Conservation (phyloP, 2,888 invertebrate species). For the Scaptomyza parva region DNA sequence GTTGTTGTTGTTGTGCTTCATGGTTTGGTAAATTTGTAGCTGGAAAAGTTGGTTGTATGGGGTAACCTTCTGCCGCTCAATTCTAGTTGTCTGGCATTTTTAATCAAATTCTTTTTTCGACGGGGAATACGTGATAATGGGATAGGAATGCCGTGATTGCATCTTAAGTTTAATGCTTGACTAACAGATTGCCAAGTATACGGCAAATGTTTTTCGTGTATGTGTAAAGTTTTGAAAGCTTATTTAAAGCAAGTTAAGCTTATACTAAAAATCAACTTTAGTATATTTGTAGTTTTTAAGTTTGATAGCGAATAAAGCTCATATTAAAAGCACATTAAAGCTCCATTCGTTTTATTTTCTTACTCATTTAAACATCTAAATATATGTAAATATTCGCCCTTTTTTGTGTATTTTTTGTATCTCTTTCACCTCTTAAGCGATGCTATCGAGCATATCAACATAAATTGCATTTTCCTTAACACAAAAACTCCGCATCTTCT, state of each 20-base stretch:
- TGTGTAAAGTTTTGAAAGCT: conserved; percentile 1
- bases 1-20: conserved; percentile 31
- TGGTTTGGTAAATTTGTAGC: conserved; percentile 49
- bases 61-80: conserved; percentile 20
- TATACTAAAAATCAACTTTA: no score
- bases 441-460: conserved; percentile 60
- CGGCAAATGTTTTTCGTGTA: background rate
- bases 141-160: conserved; percentile 12
- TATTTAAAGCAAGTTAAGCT: background rate
- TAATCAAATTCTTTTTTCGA: conserved; percentile 14
- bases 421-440: conserved; percentile 39
- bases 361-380: background rate
- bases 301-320: conserved; percentile 1
- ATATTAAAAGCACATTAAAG: background rate
- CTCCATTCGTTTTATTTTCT: no score
- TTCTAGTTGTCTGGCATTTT: conserved; percentile 54
- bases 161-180: background rate
- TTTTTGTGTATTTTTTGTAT: conserved; percentile 25
- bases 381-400: background rate
- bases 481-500: conserved; percentile 33
- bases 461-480: conserved; percentile 53
- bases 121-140: conserved; percentile 30
- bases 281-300: no score
- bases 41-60: conserved; percentile 15
- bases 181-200: background rate